phyloP scores from a whole-genome alignment of 2,113 vertebrate species.

The Parus major region DNA sequence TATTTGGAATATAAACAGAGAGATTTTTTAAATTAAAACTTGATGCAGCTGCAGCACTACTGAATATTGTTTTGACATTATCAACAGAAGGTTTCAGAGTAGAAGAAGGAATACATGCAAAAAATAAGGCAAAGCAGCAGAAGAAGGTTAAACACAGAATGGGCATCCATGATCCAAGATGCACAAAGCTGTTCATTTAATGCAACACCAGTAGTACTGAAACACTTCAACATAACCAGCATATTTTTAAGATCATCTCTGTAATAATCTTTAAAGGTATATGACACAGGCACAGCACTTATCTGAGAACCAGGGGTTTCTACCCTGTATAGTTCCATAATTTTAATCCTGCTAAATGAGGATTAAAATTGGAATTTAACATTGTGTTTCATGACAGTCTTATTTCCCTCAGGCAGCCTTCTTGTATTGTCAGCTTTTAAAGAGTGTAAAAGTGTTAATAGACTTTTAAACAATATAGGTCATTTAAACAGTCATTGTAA shows the following conservation, averaged over 20 bases:
- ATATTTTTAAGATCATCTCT: neutral
- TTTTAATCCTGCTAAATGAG: neutral
- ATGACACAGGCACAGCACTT: neutral
- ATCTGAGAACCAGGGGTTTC: neutral
- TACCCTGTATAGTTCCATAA: neutral
- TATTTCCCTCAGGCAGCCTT: neutral
- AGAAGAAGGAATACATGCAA: neutral
- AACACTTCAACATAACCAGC: neutral
- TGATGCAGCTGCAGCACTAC: neutral
- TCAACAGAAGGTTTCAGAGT: neutral
- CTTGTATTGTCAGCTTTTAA: neutral
- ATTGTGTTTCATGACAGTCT: neutral
- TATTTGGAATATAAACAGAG: constrained; percentile 6
- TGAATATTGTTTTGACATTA: constrained; percentile 1
- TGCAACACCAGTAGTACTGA: neutral
- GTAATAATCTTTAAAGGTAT: neutral
- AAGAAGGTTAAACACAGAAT: neutral
- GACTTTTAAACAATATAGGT: neutral
- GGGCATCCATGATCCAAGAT: neutral
- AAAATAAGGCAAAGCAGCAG: neutral
- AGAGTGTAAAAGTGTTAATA: neutral
- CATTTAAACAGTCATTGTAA: neutral
- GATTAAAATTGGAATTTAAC: neutral
- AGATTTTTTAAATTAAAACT: neutral
- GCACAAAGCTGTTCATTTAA: neutral